phyloP scores from a whole-genome alignment of 1,140 invertebrate genomes.

The Bursaphelenchus mucronatus region DNA sequence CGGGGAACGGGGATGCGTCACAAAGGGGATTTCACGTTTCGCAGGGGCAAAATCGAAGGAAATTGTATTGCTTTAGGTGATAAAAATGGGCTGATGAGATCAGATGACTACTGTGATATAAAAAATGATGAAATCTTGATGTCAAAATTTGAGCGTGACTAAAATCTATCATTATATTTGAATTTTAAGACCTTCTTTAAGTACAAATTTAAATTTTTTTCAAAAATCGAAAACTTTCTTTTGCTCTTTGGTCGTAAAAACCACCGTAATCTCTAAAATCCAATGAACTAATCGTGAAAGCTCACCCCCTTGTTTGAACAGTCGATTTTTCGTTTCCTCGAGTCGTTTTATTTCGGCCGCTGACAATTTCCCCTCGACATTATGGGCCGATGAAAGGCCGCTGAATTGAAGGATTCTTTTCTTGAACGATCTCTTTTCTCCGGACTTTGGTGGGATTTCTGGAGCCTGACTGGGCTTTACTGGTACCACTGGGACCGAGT shows the following conservation, averaged over 20 bases:
- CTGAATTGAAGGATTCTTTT: conserved; percentile 40
- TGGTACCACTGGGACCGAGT: too few relatives aligned
- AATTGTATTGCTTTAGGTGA: too few relatives aligned
- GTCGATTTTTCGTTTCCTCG: conserved; percentile 62
- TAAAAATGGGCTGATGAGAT: too few relatives aligned
- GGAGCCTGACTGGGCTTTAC: too few relatives aligned
- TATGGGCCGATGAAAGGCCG: conserved; percentile 3
- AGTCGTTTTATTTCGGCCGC: conserved; percentile 61
- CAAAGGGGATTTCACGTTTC: too few relatives aligned
- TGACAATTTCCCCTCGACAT: conserved; percentile 45
- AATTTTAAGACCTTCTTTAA: background rate
- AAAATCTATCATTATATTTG: background rate
- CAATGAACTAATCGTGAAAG: conserved; percentile 2
- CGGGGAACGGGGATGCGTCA: too few relatives aligned
- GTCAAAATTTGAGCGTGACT: too few relatives aligned
- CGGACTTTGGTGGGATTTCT: background rate
- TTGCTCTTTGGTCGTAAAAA: background rate
- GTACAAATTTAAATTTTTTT: background rate
- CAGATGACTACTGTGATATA: too few relatives aligned
- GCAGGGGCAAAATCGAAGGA: too few relatives aligned
- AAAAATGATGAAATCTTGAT: too few relatives aligned
- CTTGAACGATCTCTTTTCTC: conserved; percentile 59
- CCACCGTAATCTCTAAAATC: background rate
- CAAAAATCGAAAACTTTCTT: background rate
- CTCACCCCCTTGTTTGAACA: conserved; percentile 49